Evolutionary conservation across 2,797 vertebrate species (phyloP), one percentile per base, ranked within the genome.

Genomic region (Merluccius polli): DNA sequence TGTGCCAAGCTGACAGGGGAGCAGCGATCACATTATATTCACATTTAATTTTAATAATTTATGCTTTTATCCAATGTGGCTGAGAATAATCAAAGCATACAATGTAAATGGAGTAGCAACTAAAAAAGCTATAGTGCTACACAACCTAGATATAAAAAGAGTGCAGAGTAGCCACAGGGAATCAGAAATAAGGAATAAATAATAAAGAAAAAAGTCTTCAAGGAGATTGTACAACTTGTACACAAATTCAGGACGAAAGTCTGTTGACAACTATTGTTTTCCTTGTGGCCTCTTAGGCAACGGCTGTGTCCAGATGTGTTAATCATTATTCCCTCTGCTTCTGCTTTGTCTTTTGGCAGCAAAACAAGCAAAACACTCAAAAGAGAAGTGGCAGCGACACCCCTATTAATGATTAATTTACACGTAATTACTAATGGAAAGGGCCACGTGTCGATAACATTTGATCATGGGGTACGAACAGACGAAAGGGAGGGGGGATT

Each of bases 261-360:
- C 59, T 24, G 41, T 48, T 24, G 11, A 65, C 24, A 27, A 65
- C 24, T 59, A 27, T 11, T 12, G 24, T 65, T 24, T 65, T n/a
- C 18, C 52, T 16, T 7, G 59, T 27, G 59, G 59, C n/a, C 59
- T 65, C 59, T 12, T 24, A 65, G 59, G 59, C 59, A 27, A 65
- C 59, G 59, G 59, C 59, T 65, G 59, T 12, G 24, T 24, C 59
- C 59, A 65, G 59, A 65, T 65, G 59, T 65, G 59, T 65, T 65
- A 2, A 27, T 65, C 59, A 65, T 65, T 65, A 65, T 24, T 12
- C n/a, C 59, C 27, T 65, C 59, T 65, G 59, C 59, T 65, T 65
- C 24, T 11, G 24, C 24, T 65, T 65, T 27, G 59, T 27, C 2
- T 27, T 24, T 65, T 65, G 59, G 59, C 59, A 65, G 24, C 59